Conservation (phyloP, 2,113 vertebrate genomes). For the Sclerurus mexicanus region DNA sequence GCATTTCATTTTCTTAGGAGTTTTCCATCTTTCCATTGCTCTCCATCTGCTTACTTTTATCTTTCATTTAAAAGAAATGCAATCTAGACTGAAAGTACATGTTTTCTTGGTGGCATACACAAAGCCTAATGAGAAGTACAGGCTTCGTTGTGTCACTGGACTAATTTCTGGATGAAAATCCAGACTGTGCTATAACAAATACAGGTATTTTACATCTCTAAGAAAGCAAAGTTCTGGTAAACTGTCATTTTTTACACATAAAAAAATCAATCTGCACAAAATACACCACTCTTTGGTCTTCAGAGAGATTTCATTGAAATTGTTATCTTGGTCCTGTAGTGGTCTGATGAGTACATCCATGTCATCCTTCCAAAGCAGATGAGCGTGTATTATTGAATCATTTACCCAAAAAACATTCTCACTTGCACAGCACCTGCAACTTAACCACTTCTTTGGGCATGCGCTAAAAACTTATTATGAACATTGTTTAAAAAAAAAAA, state of each 20-base stretch:
- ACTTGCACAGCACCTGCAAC: background rate
- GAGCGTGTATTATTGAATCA: conserved; percentile 16
- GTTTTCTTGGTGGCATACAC: background rate
- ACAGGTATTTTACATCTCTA: background rate
- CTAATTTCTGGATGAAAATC: background rate
- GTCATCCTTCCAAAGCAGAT: conserved; percentile 11
- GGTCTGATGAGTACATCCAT: background rate
- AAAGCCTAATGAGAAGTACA: background rate
- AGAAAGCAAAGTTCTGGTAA: background rate
- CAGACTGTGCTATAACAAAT: background rate
- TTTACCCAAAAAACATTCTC: conserved; percentile 30
- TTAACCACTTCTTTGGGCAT: background rate
- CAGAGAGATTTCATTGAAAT: conserved; percentile 38
- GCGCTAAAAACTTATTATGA: conserved; percentile 1
- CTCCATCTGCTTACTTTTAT: background rate
- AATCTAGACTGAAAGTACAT: background rate
- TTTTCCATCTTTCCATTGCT: background rate
- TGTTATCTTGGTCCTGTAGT: background rate
- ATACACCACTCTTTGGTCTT: conserved; percentile 37
- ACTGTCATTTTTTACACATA: background rate
- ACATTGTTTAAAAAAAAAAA: background rate
- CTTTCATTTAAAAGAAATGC: background rate
- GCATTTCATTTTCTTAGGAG: background rate
- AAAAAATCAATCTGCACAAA: background rate
- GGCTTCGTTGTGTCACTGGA: background rate